Evolutionary conservation across 2,113 vertebrate species (phyloP), one percentile per base, ranked within the genome.

Genomic region (Callaeas wilsoni): DNA sequence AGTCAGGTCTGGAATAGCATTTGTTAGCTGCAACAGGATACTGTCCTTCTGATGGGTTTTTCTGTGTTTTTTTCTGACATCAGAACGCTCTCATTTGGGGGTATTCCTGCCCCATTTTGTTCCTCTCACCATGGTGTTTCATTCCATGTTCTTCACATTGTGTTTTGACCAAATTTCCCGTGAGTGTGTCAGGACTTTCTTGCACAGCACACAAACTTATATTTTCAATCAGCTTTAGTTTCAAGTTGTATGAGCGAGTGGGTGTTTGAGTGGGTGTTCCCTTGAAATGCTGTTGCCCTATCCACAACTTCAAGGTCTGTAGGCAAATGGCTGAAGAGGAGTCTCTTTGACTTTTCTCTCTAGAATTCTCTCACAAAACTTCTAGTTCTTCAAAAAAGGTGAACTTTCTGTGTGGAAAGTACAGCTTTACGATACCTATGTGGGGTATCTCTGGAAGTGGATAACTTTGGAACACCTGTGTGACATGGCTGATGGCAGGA

Each of bases 131-230:
- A 0, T 71, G 42, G 30, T 26, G 12, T 57, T 64, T 64, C 32
- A 21, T n/a, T 73, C 35, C 2, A 0, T 47, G 30, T 22, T 46
- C 59, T 64, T 63, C 41, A 7, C 0, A 0, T 10, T 65, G 35
- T 46, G 13, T 74, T 88, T 91, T 56, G 17, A 50, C 12, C 33
- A 78, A 32, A 78, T 69, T 78, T 78, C 35, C 77, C 25, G 5
- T 44, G 42, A n/a, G 21, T 16, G 14, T 60, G 35, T 15, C 27
- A 47, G 55, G 64, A 46, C 55, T 84, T 87, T 27, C 22, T 26
- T 33, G 55, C 50, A 55, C 15, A 62, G 70, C 27, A 41, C 50
- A 21, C 8, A 5, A 59, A 68, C 13, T 37, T 41, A 2, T 3
- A 5, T 73, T 91, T 84, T 50, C 35, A 42, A 12, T 69, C 47